Evolutionary conservation across 92 coral and sea anemone species (phyloP).

Genomic region (Zoanthus gigantus): DNA sequence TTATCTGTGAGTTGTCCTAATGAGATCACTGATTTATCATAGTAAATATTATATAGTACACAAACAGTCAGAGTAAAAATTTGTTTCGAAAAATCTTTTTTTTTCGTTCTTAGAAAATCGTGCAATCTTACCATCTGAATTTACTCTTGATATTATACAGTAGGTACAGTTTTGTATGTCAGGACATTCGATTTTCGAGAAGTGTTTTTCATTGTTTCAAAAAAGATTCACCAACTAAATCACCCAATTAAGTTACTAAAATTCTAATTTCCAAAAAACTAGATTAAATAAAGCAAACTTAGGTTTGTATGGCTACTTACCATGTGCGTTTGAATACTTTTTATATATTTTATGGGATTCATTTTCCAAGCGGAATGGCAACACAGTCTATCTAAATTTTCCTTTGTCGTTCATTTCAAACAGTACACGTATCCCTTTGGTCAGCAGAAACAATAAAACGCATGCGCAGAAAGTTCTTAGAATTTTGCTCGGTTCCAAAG

Average conservation of each 20-base stretch:
- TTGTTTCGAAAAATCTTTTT: no score
- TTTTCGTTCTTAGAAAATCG: no score
- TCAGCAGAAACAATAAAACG: slow-evolving; percentile 17
- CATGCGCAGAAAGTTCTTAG: slow-evolving; percentile 44
- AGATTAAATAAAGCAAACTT: background rate
- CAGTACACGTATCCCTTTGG: slow-evolving; percentile 25
- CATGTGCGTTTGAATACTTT: slow-evolving; percentile 42
- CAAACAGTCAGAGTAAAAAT: no score
- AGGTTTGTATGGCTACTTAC: background rate
- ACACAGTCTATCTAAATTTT: background rate
- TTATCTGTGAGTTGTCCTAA: no score
- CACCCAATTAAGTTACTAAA: background rate
- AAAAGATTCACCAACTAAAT: no score
- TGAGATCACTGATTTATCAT: no score
- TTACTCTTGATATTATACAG: no score
- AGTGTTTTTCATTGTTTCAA: no score
- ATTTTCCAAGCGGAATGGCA: background rate
- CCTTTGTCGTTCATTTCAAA: background rate
- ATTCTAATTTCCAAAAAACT: slow-evolving; percentile 45
- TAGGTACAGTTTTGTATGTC: no score
- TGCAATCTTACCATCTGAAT: no score
- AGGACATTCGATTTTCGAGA: no score
- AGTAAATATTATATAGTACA: no score
- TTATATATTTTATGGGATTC: slow-evolving; percentile 42
- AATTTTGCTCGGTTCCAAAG: slow-evolving; percentile 65